phyloP scores from a whole-genome alignment of 2,113 vertebrate species.

The Entelurus aequoreus region DNA sequence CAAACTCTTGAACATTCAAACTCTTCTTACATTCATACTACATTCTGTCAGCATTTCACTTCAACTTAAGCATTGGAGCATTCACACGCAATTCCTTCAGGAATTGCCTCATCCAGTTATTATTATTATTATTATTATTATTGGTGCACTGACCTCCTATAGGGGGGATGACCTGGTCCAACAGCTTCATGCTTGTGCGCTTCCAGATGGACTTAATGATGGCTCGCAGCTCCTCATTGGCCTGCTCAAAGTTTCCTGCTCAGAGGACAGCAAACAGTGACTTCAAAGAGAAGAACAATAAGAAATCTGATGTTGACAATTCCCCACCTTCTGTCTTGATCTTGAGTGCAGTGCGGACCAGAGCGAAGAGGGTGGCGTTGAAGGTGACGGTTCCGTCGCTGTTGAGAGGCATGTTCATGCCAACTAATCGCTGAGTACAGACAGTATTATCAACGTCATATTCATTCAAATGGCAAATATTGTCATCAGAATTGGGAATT shows the following conservation, averaged over 20 bases:
- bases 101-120: too few relatives aligned
- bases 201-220: constrained; percentile 99
- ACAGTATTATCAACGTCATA: not conserved
- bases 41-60: too few relatives aligned
- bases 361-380: constrained; percentile 92
- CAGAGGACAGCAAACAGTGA: not conserved
- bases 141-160: constrained; percentile 80
- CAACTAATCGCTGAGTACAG: constrained; percentile 82
- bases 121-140: too few relatives aligned
- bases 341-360: constrained; percentile 94
- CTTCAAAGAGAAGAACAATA: not conserved
- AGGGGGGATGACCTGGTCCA: constrained; percentile 96
- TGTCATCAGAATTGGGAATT: too few relatives aligned
- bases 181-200: constrained; percentile 95
- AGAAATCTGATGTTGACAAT: not conserved
- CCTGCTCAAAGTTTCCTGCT: constrained; percentile 92
- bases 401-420: constrained; percentile 99
- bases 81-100: too few relatives aligned
- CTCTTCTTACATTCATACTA: too few relatives aligned
- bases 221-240: constrained; percentile 91
- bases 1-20: too few relatives aligned
- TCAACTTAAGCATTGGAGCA: too few relatives aligned
- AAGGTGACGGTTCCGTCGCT: constrained; percentile 96
- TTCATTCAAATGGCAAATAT: too few relatives aligned
- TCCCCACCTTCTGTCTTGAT: constrained; percentile 95